Base-by-base conservation (phyloP, 2,797 vertebrate genomes). In the Rachycentron canadum region DNA sequence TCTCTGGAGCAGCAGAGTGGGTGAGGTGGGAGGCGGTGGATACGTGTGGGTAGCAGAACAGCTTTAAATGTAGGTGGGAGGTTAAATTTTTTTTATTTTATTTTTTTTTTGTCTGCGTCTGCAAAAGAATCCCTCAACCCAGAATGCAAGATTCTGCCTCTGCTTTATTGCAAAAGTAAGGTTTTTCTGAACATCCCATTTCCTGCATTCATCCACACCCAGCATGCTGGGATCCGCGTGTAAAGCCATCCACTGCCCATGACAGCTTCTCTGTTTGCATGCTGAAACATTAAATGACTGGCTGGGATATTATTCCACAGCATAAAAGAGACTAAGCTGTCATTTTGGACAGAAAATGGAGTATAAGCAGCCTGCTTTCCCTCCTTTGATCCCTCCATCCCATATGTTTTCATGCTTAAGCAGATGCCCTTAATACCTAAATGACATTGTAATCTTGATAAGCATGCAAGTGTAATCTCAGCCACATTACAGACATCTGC, bases 401-500 rank as follows among this genome's bases (percentile, higher is more conserved):
- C 81, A 59, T 88, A 71, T 88, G 84, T 86, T 89, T 86, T 79
- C 61, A 79, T 55, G 70, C 72, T 66, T 63, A 72, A 87, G 53
- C 83, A 77, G 75, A 84, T 57, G 73, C 67, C 55, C 73, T 79
- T 85, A 87, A 87, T 84, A 75, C 79, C 59, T 71, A 81, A 81
- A 70, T 79, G 58, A 84, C 82, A 80, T 77, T 72, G 65, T 89
- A 84, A 88, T 91, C 83, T 87, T 53, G 57, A 84, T 78, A 78
- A 81, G 71, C 67, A 3, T 82, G 72, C 60, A 30, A 75, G 68
- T 78, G 40, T 88, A 83, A 89, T 91, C 79, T 85, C 69, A 60
- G 68, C 40, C 16, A 41, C 67, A 69, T 76, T 78, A 70, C 47
- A 70, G 67, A 71, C 81, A 79, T 87, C 80, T 87, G 81, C 83